phyloP scores from a whole-genome alignment of 2,888 invertebrate genomes.

The Nudaria mundana region DNA sequence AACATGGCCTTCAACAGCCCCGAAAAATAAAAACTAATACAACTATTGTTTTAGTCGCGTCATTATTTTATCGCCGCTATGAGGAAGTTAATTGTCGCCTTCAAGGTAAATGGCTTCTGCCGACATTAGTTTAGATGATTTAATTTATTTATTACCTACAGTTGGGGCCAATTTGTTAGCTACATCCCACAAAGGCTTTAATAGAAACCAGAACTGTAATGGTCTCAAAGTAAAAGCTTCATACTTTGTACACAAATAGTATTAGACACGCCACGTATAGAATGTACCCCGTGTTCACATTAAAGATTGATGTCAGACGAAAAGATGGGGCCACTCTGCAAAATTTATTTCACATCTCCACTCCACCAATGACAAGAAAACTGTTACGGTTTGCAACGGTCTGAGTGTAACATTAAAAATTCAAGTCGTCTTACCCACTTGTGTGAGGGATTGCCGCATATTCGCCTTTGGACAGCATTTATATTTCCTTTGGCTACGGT shows the following conservation, averaged over 20 bases:
- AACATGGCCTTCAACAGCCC: conserved; percentile 62
- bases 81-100: conserved; percentile 71
- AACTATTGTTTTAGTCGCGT: conserved; percentile 76
- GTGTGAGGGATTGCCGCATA: conserved; percentile 80
- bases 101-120: conserved; percentile 67
- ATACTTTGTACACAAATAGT: conserved; percentile 64
- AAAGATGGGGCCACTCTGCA: conserved; percentile 82
- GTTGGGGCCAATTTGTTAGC: background rate
- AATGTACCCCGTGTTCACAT: conserved; percentile 72
- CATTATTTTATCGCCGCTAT: conserved; percentile 65
- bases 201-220: conserved; percentile 31
- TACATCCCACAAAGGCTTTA: conserved; percentile 18
- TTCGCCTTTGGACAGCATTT: conserved; percentile 79
- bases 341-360: conserved; percentile 81
- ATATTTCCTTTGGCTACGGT: conserved; percentile 75
- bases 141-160: conserved; percentile 29
- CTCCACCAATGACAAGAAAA: conserved; percentile 81
- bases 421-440: conserved; percentile 79
- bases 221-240: conserved; percentile 48
- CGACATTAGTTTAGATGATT: conserved; percentile 46
- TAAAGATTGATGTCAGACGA: conserved; percentile 79
- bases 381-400: conserved; percentile 81
- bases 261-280: conserved; percentile 76
- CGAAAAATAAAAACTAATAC: conserved; percentile 77
- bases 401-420: conserved; percentile 82